These are phyloP conservation scores for Crepidodera aurea DNA, from an alignment of 2,888 invertebrate species.

Conservation along the genomic window DNA sequence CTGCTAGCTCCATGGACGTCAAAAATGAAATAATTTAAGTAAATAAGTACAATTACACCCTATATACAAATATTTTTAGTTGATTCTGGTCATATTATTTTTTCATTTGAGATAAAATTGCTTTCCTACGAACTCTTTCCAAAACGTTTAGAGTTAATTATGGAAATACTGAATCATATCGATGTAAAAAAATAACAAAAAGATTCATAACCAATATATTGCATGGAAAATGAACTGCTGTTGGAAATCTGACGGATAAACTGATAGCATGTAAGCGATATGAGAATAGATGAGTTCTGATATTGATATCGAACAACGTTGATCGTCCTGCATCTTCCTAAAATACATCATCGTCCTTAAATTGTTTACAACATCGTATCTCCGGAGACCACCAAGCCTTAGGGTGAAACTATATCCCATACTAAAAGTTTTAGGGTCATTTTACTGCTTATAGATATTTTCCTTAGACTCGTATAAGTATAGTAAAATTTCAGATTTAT, in stretches of 20 bases:
- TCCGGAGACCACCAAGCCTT: conserved; percentile 2
- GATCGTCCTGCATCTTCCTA: conserved; percentile 3
- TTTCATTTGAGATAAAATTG: too few relatives aligned
- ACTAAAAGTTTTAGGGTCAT: conserved; percentile 17
- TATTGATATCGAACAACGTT: conserved; percentile 8
- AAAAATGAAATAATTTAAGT: too few relatives aligned
- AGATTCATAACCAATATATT: background rate
- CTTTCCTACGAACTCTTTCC: too few relatives aligned
- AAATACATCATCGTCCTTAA: conserved; percentile 15
- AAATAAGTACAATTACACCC: too few relatives aligned
- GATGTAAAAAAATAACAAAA: background rate
- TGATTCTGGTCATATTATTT: too few relatives aligned
- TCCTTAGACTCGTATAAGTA: background rate
- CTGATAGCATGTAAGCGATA: background rate
- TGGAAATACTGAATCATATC: too few relatives aligned
- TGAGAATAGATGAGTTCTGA: conserved; percentile 4
- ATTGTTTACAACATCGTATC: conserved; percentile 15
- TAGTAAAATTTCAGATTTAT: background rate
- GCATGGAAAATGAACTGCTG: background rate
- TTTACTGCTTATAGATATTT: conserved; percentile 17
- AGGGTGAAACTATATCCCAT: conserved; percentile 15
- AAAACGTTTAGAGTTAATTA: background rate
- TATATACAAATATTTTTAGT: too few relatives aligned
- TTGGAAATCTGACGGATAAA: background rate
- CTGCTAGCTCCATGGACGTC: too few relatives aligned